Conservation (phyloP, 1,140 invertebrate genomes). For the Drosophila lacertosa region DNA sequence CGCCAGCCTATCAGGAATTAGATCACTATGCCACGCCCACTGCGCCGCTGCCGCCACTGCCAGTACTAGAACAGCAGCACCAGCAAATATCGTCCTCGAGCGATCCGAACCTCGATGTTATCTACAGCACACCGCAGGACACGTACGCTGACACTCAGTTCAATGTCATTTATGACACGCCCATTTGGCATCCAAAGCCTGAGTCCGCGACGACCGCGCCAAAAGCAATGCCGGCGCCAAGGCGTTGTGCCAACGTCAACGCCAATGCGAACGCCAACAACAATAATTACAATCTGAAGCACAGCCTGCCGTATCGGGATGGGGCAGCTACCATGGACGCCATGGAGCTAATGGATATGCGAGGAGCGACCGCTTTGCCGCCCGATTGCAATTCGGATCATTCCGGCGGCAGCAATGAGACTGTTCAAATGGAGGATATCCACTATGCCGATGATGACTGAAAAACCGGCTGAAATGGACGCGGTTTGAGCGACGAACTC, state of each 20-base stretch:
- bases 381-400: slow-evolving; percentile 77
- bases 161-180: slow-evolving; percentile 55
- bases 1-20: slow-evolving; percentile 60
- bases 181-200: slow-evolving; percentile 54
- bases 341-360: slow-evolving; percentile 76
- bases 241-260: slow-evolving; percentile 11
- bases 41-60: slow-evolving; percentile 28
- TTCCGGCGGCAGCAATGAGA: slow-evolving; percentile 83
- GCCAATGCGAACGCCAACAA: slow-evolving; percentile 18
- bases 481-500: no score
- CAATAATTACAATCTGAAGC: slow-evolving; percentile 15
- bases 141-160: slow-evolving; percentile 15
- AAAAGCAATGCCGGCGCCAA: slow-evolving; percentile 54
- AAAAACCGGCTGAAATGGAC: no score
- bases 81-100: slow-evolving; percentile 44
- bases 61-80: no score
- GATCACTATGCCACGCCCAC: slow-evolving; percentile 61
- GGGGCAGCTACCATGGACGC: slow-evolving; percentile 65
- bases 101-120: no score
- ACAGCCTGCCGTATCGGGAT: slow-evolving; percentile 57
- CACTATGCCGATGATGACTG: slow-evolving; percentile 75
- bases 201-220: slow-evolving; percentile 28
- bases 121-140: no score
- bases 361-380: slow-evolving; percentile 53
- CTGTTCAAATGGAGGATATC: slow-evolving; percentile 82